Evolutionary conservation across 2,113 vertebrate species (phyloP).

Genomic region (Callionymus lyra): DNA sequence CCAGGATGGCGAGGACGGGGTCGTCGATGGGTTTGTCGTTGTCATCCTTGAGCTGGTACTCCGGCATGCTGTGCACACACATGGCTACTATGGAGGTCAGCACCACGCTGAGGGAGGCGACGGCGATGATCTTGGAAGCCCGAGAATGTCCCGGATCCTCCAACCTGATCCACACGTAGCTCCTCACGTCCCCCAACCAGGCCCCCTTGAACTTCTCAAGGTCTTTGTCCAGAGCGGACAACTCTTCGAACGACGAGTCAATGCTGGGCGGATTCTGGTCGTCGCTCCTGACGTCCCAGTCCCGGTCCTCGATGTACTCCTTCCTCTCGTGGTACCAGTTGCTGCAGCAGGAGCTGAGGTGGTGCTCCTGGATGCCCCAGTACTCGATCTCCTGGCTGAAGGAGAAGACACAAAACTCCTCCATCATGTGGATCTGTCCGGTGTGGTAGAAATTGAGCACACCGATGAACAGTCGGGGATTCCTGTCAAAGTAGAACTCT

Average conservation of each 20-base stretch:
- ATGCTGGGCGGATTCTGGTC: constrained; percentile 71
- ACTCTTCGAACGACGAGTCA: constrained; percentile 82
- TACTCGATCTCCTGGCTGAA: constrained; percentile 98
- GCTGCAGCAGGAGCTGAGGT: constrained; percentile 87
- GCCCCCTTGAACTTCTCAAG: constrained; percentile 82
- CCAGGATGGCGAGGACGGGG: constrained; percentile 77
- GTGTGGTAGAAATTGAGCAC: constrained; percentile 96
- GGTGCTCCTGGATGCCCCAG: constrained; percentile 92
- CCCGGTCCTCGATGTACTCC: constrained; percentile 73
- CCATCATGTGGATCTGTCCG: constrained; percentile 89
- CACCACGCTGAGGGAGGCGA: constrained; percentile 84
- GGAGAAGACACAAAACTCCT: constrained; percentile 92
- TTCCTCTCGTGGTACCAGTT: constrained; percentile 87
- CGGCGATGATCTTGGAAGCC: constrained; percentile 82
- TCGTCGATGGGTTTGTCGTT: constrained; percentile 81
- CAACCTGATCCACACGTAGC: constrained; percentile 85
- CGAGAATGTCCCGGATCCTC: constrained; percentile 87
- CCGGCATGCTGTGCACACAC: constrained; percentile 97
- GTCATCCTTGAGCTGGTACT: constrained; percentile 78
- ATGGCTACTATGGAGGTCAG: constrained; percentile 90
- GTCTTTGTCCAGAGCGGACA: constrained; percentile 86
- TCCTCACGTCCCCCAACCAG: constrained; percentile 78
- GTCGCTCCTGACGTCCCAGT: constrained; percentile 84
- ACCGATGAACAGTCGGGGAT: constrained; percentile 84
- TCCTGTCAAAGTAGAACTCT: constrained; percentile 97